Conservation (phyloP, 2,797 vertebrate genomes). For the Cheirogaleus major region DNA sequence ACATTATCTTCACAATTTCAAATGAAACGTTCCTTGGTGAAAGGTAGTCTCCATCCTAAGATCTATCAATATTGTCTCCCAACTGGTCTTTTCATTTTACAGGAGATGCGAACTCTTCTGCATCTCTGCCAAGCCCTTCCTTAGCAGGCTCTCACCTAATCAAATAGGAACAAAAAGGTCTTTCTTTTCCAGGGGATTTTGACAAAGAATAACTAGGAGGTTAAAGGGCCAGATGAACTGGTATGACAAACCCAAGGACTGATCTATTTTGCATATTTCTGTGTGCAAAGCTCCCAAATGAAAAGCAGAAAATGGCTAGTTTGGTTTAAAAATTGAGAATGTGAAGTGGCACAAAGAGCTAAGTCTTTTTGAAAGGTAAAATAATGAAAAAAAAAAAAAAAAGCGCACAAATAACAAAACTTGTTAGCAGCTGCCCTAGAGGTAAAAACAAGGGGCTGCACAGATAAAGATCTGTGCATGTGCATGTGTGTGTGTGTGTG, state of each 20-base stretch:
- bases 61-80: neutral
- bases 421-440: neutral
- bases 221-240: neutral
- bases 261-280: conserved; percentile 26
- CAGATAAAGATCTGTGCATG: neutral
- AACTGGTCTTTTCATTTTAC: neutral
- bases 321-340: conserved; percentile 38
- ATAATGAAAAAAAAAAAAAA: neutral
- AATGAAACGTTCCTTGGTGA: neutral
- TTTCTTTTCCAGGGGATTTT: conserved; percentile 42
- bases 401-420: neutral
- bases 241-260: neutral
- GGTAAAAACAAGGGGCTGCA: neutral
- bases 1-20: conserved; percentile 36
- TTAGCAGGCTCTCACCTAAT: neutral
- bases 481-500: neutral
- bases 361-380: conserved; percentile 39
- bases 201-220: conserved; percentile 15
- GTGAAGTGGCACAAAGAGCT: neutral
- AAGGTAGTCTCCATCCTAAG: neutral
- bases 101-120: neutral
- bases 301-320: conserved; percentile 39
- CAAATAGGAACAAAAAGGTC: neutral
- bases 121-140: neutral
- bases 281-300: neutral